Conservation (phyloP, 1,140 invertebrate genomes). For the Drosophila kepulauana region DNA sequence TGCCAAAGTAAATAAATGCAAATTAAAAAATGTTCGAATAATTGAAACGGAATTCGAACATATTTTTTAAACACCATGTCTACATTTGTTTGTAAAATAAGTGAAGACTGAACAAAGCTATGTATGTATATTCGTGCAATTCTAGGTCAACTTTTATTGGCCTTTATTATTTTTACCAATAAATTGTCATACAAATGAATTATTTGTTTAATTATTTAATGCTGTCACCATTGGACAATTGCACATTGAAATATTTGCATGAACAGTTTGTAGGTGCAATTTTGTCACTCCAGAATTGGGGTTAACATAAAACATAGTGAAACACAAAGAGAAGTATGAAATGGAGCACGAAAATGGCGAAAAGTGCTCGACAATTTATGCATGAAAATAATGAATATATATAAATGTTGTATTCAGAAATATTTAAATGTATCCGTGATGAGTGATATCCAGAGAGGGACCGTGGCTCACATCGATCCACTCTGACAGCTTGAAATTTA, state of each 20-base stretch:
- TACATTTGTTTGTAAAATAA: background rate
- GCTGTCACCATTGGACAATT: background rate
- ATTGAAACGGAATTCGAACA: background rate
- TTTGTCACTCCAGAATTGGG: too few species aligned
- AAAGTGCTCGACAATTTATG: conserved; percentile 26
- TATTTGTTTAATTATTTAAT: conserved; percentile 10
- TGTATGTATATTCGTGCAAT: background rate
- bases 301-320: background rate
- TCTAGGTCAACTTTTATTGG: background rate
- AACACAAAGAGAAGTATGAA: conserved; percentile 6
- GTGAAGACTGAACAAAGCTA: background rate
- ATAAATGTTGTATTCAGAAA: conserved; percentile 6
- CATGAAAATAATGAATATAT: conserved; percentile 6
- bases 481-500: conserved; percentile 42
- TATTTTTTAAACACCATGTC: background rate
- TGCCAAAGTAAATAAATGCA: background rate
- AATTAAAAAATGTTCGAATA: background rate
- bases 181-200: background rate
- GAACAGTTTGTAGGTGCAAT: too few species aligned
- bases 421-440: conserved; percentile 19
- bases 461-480: conserved; percentile 11
- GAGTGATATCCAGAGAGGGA: conserved; percentile 17
- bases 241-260: background rate
- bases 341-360: conserved; percentile 8
- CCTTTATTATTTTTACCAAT: background rate